phyloP scores from a whole-genome alignment of 2,113 vertebrate species.

The Vulpes lagopus region DNA sequence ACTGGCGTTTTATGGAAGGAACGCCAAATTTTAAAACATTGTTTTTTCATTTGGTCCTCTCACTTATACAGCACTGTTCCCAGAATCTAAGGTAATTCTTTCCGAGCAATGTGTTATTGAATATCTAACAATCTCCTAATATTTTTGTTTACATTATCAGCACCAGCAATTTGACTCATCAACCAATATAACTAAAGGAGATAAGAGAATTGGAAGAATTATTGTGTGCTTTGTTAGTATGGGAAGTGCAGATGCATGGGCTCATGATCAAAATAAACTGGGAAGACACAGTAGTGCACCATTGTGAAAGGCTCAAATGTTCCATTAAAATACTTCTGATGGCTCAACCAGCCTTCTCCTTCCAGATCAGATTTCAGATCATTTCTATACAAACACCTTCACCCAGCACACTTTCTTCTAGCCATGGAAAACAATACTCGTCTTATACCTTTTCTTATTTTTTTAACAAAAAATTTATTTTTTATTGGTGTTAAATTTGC shows the following conservation, averaged over 20 bases:
- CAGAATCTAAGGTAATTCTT: neutral
- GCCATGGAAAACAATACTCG: neutral
- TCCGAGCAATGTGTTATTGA: neutral
- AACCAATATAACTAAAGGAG: neutral
- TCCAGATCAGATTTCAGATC: neutral
- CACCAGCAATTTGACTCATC: neutral
- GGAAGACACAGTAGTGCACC: neutral
- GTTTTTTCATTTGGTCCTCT: neutral
- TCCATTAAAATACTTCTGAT: neutral
- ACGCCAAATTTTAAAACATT: neutral
- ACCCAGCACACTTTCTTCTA: neutral
- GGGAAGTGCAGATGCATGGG: neutral
- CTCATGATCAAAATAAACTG: neutral
- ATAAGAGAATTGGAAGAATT: neutral
- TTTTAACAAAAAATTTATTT: too few species aligned
- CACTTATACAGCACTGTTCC: neutral
- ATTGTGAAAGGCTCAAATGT: neutral
- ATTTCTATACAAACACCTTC: neutral
- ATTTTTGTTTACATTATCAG: slow-evolving; percentile 14
- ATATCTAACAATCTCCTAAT: neutral
- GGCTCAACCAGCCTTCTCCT: neutral
- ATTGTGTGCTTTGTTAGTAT: neutral
- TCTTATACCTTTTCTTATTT: neutral
- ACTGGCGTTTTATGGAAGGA: neutral
- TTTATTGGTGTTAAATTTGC: too few species aligned